Conservation (phyloP, 1,140 invertebrate species). For the Heterodera schachtii region DNA sequence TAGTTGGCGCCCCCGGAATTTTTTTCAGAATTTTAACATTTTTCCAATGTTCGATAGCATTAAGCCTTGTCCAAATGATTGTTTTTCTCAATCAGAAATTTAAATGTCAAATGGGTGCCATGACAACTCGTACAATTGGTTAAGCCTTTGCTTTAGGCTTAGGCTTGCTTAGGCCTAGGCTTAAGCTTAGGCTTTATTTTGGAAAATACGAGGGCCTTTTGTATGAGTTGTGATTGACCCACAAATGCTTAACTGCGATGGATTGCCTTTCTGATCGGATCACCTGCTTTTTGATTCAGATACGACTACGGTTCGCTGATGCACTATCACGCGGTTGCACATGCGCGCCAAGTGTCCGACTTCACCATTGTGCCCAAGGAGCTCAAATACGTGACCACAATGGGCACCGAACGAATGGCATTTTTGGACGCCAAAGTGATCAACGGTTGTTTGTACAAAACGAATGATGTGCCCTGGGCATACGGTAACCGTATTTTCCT, state of each 20-base stretch:
- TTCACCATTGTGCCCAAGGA: conserved; percentile 66
- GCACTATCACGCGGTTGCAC: conserved; percentile 64
- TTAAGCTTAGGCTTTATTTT: too few relatives aligned
- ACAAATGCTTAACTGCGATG: too few relatives aligned
- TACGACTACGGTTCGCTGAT: conserved; percentile 66
- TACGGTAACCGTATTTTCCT: neutral
- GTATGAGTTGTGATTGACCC: too few relatives aligned
- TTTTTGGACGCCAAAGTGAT: conserved; percentile 66
- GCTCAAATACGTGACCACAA: conserved; percentile 64
- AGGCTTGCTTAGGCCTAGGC: too few relatives aligned
- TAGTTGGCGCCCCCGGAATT: too few relatives aligned
- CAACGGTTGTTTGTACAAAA: conserved; percentile 38
- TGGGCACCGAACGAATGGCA: conserved; percentile 66
- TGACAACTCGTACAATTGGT: too few relatives aligned
- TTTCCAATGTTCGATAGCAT: too few relatives aligned
- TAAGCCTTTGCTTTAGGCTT: too few relatives aligned
- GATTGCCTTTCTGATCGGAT: neutral
- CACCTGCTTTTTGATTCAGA: neutral
- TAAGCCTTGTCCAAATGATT: too few relatives aligned
- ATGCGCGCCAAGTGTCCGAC: conserved; percentile 51
- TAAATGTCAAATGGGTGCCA: neutral
- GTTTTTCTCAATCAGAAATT: too few relatives aligned
- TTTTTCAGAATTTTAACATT: neutral
- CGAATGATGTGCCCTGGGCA: neutral
- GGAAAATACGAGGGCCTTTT: too few relatives aligned